Conservation (phyloP, 1,140 invertebrate species). For the Scaptodrosophila lebanonensis region DNA sequence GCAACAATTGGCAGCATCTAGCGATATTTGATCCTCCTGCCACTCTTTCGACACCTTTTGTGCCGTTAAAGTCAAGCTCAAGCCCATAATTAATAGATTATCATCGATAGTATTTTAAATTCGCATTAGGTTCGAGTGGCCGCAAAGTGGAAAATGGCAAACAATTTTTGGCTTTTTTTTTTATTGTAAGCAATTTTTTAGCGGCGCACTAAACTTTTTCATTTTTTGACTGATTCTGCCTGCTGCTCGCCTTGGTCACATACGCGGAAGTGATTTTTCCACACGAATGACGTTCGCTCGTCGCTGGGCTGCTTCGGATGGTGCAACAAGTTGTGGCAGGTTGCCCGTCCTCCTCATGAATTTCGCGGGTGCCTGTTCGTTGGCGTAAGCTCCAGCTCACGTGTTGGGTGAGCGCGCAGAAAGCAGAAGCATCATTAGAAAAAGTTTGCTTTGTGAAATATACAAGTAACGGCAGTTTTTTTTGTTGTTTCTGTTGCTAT, state of each 20-base stretch:
- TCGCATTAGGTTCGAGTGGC: slow-evolving; percentile 64
- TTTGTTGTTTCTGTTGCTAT: slow-evolving; percentile 13
- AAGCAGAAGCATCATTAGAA: slow-evolving; percentile 4
- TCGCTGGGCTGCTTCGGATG: slow-evolving; percentile 24
- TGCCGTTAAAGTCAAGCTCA: slow-evolving; percentile 54
- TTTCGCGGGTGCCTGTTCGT: slow-evolving; percentile 52
- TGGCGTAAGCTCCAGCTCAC: slow-evolving; percentile 47
- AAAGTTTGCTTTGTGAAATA: slow-evolving; percentile 12
- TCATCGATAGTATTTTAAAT: slow-evolving; percentile 75
- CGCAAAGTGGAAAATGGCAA: slow-evolving; percentile 63
- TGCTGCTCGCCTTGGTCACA: slow-evolving; percentile 64
- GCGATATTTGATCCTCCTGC: too few species aligned
- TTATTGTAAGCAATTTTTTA: slow-evolving; percentile 50
- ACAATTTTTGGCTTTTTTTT: too few species aligned
- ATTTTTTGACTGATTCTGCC: slow-evolving; percentile 11
- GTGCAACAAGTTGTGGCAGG: slow-evolving; percentile 51
- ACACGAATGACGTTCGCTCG: slow-evolving; percentile 50
- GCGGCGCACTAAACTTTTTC: background rate
- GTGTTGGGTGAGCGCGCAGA: slow-evolving; percentile 34
- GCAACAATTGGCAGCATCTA: too few species aligned
- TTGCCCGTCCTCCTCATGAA: slow-evolving; percentile 9
- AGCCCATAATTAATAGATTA: slow-evolving; percentile 74
- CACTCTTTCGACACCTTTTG: slow-evolving; percentile 64
- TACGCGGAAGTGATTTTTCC: slow-evolving; percentile 73
- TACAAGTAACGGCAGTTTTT: slow-evolving; percentile 25